These are phyloP conservation scores for Antennarius maculatus DNA, from an alignment of 2,797 vertebrate genomes.

Conservation along the genomic window DNA sequence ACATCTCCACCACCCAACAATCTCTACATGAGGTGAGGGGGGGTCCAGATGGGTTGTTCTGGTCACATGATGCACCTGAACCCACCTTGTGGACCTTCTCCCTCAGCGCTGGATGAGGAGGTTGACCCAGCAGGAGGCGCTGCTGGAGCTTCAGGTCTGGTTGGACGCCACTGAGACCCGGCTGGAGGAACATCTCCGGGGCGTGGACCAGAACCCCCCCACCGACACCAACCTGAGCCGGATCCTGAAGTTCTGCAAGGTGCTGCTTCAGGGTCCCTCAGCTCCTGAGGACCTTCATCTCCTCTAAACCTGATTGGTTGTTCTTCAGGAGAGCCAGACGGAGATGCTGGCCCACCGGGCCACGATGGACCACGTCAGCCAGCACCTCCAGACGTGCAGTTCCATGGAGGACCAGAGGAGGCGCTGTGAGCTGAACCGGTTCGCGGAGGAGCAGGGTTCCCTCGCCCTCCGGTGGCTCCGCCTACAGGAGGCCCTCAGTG, in stretches of 20 bases:
- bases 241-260: constrained; percentile 84
- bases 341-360: constrained; percentile 85
- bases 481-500: constrained; percentile 77
- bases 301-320: not conserved
- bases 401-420: constrained; percentile 79
- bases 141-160: constrained; percentile 84
- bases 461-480: constrained; percentile 85
- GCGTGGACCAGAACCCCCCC: constrained; percentile 15
- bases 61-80: too few species aligned
- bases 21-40: constrained; percentile 85
- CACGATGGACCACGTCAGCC: constrained; percentile 86
- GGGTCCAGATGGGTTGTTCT: too few species aligned
- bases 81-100: not conserved
- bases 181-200: constrained; percentile 46
- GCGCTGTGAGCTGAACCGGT: constrained; percentile 81
- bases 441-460: constrained; percentile 86
- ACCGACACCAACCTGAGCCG: constrained; percentile 64
- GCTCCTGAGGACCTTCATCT: not conserved
- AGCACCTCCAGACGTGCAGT: constrained; percentile 79
- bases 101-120: constrained; percentile 86
- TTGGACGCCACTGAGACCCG: constrained; percentile 75
- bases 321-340: constrained; percentile 78
- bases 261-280: constrained; percentile 35
- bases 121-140: constrained; percentile 82
- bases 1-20: constrained; percentile 82